These are phyloP conservation scores for Loxodonta africana DNA, from an alignment of 2,113 vertebrate species.

Conservation along the genomic window DNA sequence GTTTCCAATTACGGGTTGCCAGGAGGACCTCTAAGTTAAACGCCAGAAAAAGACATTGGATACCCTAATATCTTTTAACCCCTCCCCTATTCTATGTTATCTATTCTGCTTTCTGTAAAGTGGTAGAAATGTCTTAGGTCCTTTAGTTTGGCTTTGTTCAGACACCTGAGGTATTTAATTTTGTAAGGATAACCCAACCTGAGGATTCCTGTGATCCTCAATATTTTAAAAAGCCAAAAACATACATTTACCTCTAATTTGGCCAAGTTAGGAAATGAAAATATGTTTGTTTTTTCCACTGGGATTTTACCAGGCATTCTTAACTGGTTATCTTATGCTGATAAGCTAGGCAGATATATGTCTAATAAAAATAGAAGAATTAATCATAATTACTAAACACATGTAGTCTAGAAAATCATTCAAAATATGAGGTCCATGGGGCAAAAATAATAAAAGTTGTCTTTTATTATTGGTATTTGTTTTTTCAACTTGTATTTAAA, in stretches of 20 bases:
- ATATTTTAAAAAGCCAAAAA: conserved; percentile 55
- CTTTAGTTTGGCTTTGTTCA: conserved; percentile 35
- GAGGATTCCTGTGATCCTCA: not conserved
- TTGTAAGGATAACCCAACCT: not conserved
- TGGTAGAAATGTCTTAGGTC: not conserved
- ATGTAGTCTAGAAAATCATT: conserved; percentile 50
- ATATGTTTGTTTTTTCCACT: conserved; percentile 47
- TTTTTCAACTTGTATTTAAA: not conserved
- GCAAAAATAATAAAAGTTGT: conserved; percentile 46
- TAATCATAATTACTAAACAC: conserved; percentile 34
- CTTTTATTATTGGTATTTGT: not conserved
- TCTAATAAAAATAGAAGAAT: conserved; percentile 30
- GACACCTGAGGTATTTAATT: conserved; percentile 15
- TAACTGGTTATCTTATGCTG: not conserved
- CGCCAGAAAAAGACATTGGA: not conserved
- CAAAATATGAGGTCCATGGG: conserved; percentile 34
- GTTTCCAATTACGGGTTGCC: conserved; percentile 52
- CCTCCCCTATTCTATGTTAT: not conserved
- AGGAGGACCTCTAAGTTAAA: conserved; percentile 70
- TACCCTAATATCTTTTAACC: not conserved
- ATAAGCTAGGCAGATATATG: conserved; percentile 34
- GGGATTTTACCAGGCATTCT: conserved; percentile 12
- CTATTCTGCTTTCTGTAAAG: conserved; percentile 19
- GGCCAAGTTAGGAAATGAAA: conserved; percentile 42
- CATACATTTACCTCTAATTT: not conserved